A percentile compares a stretch with the other conserved stretches of the same genome.
phyloP scores from a whole-genome alignment of 1,140 invertebrate genomes.

The Elymnias hypermnestra region DNA sequence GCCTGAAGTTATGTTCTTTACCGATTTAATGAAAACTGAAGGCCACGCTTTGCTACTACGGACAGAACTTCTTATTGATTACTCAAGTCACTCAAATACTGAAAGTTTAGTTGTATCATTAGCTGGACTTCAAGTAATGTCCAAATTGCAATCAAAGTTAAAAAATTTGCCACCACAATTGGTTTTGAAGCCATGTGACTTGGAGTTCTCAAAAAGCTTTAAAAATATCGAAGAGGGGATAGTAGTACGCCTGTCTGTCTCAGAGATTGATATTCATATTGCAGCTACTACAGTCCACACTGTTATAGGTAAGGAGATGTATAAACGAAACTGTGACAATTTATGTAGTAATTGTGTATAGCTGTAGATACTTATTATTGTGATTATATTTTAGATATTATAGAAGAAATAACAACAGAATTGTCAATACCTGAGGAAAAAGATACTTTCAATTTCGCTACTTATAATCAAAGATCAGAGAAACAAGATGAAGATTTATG shows the following conservation, averaged over 20 bases:
- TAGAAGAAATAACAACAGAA: constrained; percentile 77
- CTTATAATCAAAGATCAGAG: constrained; percentile 52
- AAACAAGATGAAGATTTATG: constrained; percentile 81
- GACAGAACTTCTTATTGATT: constrained; percentile 85
- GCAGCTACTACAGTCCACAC: constrained; percentile 87
- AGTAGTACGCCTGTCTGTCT: constrained; percentile 78
- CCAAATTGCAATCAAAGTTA: constrained; percentile 71
- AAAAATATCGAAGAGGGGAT: constrained; percentile 80
- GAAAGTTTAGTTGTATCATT: constrained; percentile 81
- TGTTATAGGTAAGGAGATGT: constrained; percentile 74
- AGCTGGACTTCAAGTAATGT: constrained; percentile 82
- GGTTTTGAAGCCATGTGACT: constrained; percentile 83
- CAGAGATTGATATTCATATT: constrained; percentile 83
- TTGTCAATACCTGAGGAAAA: constrained; percentile 73
- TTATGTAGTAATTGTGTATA: not conserved
- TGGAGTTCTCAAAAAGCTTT: constrained; percentile 81
- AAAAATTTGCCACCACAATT: constrained; percentile 74
- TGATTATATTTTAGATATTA: constrained; percentile 55
- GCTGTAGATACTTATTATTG: not conserved
- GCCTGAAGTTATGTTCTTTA: constrained; percentile 87
- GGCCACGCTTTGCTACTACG: constrained; percentile 85
- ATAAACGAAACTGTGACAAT: not conserved
- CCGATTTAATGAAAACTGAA: constrained; percentile 80
- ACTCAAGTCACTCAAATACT: constrained; percentile 80
- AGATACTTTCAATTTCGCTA: constrained; percentile 56